phyloP scores from a whole-genome alignment of 1,140 invertebrate genomes.

The Drosophila trapezifrons region DNA sequence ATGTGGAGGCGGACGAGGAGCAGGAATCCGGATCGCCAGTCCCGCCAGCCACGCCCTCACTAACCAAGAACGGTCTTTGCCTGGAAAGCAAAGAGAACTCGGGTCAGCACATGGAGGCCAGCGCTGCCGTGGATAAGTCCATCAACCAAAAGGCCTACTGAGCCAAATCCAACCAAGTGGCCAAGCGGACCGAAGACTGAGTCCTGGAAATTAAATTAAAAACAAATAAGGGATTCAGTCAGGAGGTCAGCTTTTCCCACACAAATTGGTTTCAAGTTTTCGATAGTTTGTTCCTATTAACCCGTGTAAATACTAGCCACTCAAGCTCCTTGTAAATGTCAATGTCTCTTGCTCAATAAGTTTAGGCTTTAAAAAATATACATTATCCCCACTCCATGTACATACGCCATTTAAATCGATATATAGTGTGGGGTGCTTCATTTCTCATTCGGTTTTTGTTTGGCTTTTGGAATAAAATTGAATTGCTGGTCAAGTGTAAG shows the following conservation, averaged over 20 bases:
- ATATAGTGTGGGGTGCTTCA: conserved; percentile 31
- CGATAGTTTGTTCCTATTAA: conserved; percentile 72
- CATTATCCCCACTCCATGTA: conserved; percentile 34
- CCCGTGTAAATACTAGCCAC: conserved; percentile 57
- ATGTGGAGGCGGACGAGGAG: conserved; percentile 75
- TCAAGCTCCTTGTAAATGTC: conserved; percentile 44
- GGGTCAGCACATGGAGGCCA: conserved; percentile 16
- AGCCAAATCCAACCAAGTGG: conserved; percentile 36
- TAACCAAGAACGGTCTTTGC: conserved; percentile 41
- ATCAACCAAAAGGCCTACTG: conserved; percentile 60
- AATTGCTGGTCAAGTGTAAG: conserved; percentile 76
- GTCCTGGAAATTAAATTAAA: too few species aligned
- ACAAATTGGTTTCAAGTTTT: conserved; percentile 76
- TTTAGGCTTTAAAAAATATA: conserved; percentile 45
- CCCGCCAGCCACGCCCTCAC: conserved; percentile 6
- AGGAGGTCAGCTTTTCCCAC: conserved; percentile 29
- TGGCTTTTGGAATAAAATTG: conserved; percentile 49
- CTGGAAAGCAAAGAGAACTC: conserved; percentile 56
- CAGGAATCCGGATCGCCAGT: conserved; percentile 26
- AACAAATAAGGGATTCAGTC: neutral
- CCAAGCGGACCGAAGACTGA: neutral
- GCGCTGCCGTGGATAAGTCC: conserved; percentile 40
- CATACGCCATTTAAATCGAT: conserved; percentile 19
- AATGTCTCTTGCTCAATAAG: conserved; percentile 71
- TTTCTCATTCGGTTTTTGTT: conserved; percentile 30